A percentile compares a stretch with the other conserved stretches of the same genome.
These are phyloP conservation scores for Tauraco hartlaubi DNA, from an alignment of 2,797 vertebrate species.

Conservation along the genomic window DNA sequence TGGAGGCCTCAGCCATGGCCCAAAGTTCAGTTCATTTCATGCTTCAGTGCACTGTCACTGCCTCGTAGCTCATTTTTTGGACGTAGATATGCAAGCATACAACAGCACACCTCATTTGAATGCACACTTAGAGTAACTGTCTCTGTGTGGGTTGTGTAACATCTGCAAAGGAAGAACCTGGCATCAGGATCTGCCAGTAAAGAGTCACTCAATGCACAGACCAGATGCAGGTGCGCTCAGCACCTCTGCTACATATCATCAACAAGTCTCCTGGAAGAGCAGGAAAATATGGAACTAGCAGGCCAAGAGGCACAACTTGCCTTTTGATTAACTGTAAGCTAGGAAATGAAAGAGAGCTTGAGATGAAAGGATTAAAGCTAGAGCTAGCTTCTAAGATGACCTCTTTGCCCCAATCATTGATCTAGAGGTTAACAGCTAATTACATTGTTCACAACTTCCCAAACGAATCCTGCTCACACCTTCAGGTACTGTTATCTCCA, in stretches of 20 bases:
- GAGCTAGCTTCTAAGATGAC: background rate
- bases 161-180: background rate
- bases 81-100: background rate
- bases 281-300: background rate
- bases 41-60: background rate
- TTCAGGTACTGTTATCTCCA: background rate
- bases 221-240: background rate
- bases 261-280: background rate
- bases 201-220: background rate
- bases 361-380: background rate
- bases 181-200: accelerated
- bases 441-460: background rate
- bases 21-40: background rate
- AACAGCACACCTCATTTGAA: slow-evolving; percentile 7
- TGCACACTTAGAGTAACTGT: background rate
- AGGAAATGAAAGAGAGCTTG: background rate
- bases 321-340: background rate
- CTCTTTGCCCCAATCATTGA: background rate
- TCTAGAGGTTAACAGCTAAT: background rate
- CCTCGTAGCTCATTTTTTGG: slow-evolving; percentile 4
- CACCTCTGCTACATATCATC: background rate
- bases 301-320: background rate
- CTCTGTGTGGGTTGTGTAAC: slow-evolving; percentile 24
- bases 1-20: background rate
- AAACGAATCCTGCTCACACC: background rate